These are phyloP conservation scores for Epirrita christyi DNA, from an alignment of 2,888 invertebrate species.

Conservation along the genomic window DNA sequence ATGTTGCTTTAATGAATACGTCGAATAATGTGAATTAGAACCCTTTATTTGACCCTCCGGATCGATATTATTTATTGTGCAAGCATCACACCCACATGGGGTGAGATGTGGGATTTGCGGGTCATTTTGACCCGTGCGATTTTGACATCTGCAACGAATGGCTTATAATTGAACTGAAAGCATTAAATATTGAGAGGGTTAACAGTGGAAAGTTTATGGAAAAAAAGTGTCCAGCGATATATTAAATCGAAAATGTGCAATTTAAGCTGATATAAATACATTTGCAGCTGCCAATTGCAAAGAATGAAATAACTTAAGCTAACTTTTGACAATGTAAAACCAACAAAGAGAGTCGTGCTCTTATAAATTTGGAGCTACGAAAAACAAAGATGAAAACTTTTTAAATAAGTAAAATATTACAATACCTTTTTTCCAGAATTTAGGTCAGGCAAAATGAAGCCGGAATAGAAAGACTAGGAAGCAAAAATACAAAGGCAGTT, in stretches of 20 bases:
- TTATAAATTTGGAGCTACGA: neutral
- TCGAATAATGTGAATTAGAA: slow-evolving; percentile 53
- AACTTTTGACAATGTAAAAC: neutral
- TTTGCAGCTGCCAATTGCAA: slow-evolving; percentile 15
- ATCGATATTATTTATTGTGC: slow-evolving; percentile 50
- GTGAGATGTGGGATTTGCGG: slow-evolving; percentile 47
- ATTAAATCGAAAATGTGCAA: slow-evolving; percentile 29
- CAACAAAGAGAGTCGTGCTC: neutral
- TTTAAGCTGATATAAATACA: slow-evolving; percentile 11
- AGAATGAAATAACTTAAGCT: neutral
- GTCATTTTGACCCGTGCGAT: slow-evolving; percentile 37
- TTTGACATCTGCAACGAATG: slow-evolving; percentile 34
- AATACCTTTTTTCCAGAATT: slow-evolving; percentile 23
- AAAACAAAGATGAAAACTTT: slow-evolving; percentile 11
- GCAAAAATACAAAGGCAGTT: neutral
- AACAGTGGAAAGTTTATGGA: slow-evolving; percentile 27
- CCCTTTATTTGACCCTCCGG: slow-evolving; percentile 58
- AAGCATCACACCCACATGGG: slow-evolving; percentile 51
- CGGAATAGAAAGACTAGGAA: slow-evolving; percentile 26
- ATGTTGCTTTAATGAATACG: slow-evolving; percentile 49
- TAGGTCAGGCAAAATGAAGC: slow-evolving; percentile 29
- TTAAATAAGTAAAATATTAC: slow-evolving; percentile 1
- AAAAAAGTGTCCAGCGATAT: slow-evolving; percentile 23
- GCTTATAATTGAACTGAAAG: slow-evolving; percentile 27
- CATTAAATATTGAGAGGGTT: slow-evolving; percentile 26